Evolutionary conservation across 2,888 invertebrate species (phyloP).

Genomic region (Pemphredon lugubris): DNA sequence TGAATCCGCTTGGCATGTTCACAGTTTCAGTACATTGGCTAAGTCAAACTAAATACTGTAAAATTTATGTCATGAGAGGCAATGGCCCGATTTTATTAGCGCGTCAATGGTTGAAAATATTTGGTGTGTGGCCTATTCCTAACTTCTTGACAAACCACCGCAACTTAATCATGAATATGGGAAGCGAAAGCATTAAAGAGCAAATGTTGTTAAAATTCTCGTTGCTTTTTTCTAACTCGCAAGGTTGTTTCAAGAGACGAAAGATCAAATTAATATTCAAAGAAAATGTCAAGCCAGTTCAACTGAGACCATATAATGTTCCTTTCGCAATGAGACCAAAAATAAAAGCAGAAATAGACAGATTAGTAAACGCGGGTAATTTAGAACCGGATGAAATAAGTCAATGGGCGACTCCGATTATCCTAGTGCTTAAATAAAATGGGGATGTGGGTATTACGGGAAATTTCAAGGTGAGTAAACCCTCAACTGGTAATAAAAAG

Average conservation of each 20-base stretch:
- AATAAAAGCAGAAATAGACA: slow-evolving; percentile 40
- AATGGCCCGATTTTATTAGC: neutral
- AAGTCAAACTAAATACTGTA: neutral
- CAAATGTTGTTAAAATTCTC: neutral
- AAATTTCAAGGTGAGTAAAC: slow-evolving; percentile 56
- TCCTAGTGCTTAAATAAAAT: slow-evolving; percentile 65
- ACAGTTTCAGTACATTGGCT: neutral
- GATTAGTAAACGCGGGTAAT: slow-evolving; percentile 51
- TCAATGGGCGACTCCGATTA: slow-evolving; percentile 73
- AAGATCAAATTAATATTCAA: slow-evolving; percentile 45
- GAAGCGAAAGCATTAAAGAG: neutral
- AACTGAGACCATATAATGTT: slow-evolving; percentile 55
- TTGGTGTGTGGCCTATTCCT: neutral
- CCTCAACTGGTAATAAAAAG: slow-evolving; percentile 59
- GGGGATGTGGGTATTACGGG: slow-evolving; percentile 4
- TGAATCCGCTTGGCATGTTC: neutral
- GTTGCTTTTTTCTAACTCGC: slow-evolving; percentile 29
- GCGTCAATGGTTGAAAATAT: neutral
- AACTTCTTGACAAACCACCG: neutral
- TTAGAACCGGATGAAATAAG: slow-evolving; percentile 59
- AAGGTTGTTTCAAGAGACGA: slow-evolving; percentile 39
- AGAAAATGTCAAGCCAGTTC: slow-evolving; percentile 39
- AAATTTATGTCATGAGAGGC: neutral
- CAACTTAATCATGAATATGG: neutral
- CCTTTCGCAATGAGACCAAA: slow-evolving; percentile 46